Percentiles rank a stretch among this genome's conserved stretches.
Conservation (phyloP, 2,888 invertebrate genomes). For the Melanchra persicariae region DNA sequence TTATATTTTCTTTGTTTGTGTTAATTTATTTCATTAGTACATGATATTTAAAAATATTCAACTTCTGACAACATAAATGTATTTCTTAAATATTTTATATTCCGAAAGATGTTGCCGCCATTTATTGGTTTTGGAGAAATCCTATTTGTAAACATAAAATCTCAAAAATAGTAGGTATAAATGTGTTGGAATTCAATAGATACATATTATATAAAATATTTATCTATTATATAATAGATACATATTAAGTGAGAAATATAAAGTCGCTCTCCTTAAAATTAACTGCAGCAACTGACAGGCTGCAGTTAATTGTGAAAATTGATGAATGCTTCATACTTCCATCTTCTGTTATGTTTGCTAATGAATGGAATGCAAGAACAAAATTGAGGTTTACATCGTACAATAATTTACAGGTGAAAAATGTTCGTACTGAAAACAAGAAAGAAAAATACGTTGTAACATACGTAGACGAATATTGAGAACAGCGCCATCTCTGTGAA, state of each 20-base stretch:
- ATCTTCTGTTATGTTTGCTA: not conserved
- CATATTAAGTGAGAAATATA: too few relatives aligned
- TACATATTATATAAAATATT: too few relatives aligned
- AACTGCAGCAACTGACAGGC: too few relatives aligned
- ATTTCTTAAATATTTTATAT: not conserved
- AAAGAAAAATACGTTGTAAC: too few relatives aligned
- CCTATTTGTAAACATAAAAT: too few relatives aligned
- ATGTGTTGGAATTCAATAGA: too few relatives aligned
- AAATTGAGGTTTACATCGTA: not conserved
- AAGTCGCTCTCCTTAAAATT: too few relatives aligned
- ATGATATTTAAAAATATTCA: not conserved
- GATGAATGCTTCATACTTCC: not conserved
- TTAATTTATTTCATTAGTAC: not conserved
- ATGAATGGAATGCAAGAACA: not conserved
- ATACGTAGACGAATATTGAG: too few relatives aligned
- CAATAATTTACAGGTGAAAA: not conserved
- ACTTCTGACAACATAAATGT: not conserved
- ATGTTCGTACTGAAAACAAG: not conserved
- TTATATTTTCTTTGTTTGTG: not conserved
- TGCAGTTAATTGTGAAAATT: not conserved
- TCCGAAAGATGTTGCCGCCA: not conserved
- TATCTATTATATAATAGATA: too few relatives aligned
- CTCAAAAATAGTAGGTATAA: too few relatives aligned
- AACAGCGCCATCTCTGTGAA: slow-evolving; percentile 62
- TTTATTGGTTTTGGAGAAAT: too few relatives aligned